These are phyloP conservation scores for Trichopria drosophilae DNA, from an alignment of 2,888 invertebrate genomes.

Conservation along the genomic window DNA sequence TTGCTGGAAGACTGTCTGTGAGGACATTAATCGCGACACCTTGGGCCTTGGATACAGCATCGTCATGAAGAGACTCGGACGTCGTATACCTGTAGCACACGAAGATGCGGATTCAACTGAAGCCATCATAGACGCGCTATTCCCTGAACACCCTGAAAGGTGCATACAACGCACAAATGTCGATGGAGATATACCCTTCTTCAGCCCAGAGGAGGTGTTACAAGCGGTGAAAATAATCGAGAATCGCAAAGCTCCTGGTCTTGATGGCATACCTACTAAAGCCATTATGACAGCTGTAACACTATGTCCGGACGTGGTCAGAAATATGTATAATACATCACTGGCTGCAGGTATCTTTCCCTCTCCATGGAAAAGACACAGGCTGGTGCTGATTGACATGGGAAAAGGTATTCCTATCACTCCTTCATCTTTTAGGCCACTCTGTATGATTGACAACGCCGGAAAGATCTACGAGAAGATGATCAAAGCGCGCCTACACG, in stretches of 20 bases:
- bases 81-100: too few relatives aligned
- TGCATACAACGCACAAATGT: too few relatives aligned
- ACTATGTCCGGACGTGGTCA: not conserved
- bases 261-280: constrained; percentile 22
- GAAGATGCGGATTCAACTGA: constrained; percentile 2
- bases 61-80: constrained; percentile 11
- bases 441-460: too few relatives aligned
- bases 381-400: constrained; percentile 11
- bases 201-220: not conserved
- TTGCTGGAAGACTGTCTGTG: not conserved
- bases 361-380: not conserved
- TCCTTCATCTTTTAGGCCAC: too few relatives aligned
- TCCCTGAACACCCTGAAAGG: constrained; percentile 11
- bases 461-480: too few relatives aligned
- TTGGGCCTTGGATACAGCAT: constrained; percentile 26
- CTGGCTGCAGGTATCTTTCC: not conserved
- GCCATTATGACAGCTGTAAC: not conserved
- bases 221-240: constrained; percentile 10
- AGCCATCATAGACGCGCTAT: constrained; percentile 2
- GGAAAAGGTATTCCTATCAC: too few relatives aligned
- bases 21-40: constrained; percentile 15
- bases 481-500: too few relatives aligned
- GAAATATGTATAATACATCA: not conserved
- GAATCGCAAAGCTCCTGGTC: constrained; percentile 24
- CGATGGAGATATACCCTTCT: not conserved